Base-by-base conservation (phyloP, 2,888 invertebrate genomes). In the Tubulanus polymorphus region DNA sequence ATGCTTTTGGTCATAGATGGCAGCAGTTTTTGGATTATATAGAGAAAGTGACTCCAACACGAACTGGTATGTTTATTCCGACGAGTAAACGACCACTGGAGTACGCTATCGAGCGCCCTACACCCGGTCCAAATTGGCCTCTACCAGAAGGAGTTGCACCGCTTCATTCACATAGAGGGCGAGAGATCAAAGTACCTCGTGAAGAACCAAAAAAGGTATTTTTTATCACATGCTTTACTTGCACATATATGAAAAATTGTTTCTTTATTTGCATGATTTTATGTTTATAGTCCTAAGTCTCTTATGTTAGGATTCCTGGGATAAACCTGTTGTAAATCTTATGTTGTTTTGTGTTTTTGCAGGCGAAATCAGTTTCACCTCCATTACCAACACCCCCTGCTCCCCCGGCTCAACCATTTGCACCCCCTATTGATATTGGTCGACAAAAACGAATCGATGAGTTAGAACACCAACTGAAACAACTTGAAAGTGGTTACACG, bases 71-170 rank as follows among this genome's bases (percentile, higher is more conserved):
- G 15, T 59, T 58, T 15, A 70, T 73, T 25, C 71, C 72, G 8
- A 61, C 64, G 54, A 72, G 72, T 58, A 74, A 73, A 59, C 61
- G 63, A 41, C 74, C 73, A 12, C 54, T 63, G 53, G 74, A 74
- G 46, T 73, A 69, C 61, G 73, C 67, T 51, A 72, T 65, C 53
- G 63, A 67, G 6, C 62, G 61, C 20, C 71, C 69, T 6, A 54
- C 60, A 18, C 71, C 73, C 1, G 60, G 54, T 12, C 49, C 62
- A 3, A 68, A 65, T 60, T 72, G 72, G 72, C 72, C 72, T n/a
- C 57, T 61, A 41, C 59, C 63, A n/a, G 56, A 53, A 3, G 41
- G 51, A 20, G 25, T 56, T 18, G 27, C 35, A 2, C 51, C 10
- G 49, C 29, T 20, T 6, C 18, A 2, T 18, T 32, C 8, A 18